Evolutionary conservation across 2,888 invertebrate species (phyloP).

Genomic region (Pegoplata infirma): DNA sequence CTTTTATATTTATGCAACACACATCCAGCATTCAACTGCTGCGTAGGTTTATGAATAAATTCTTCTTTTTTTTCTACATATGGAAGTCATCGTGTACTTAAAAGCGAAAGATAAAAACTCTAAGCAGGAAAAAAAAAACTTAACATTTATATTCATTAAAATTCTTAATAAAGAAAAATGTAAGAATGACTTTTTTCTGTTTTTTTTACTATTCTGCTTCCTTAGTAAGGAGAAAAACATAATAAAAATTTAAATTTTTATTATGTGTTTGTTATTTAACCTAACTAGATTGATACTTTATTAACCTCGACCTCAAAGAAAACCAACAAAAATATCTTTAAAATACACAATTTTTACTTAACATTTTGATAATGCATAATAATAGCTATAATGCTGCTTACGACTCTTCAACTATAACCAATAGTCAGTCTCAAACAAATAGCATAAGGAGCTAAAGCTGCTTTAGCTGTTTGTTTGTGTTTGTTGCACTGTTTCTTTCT

Average conservation of each 20-base stretch:
- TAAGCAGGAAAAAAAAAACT: background rate
- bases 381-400: constrained; percentile 42
- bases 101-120: background rate
- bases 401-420: background rate
- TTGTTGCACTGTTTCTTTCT: no score
- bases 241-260: constrained; percentile 60
- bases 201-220: background rate
- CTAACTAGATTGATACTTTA: constrained; percentile 58
- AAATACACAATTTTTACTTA: constrained; percentile 3
- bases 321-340: background rate
- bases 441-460: background rate
- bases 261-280: constrained; percentile 59
- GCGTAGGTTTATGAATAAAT: constrained; percentile 41
- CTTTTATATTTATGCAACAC: background rate
- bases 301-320: constrained; percentile 42
- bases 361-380: constrained; percentile 38
- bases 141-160: constrained; percentile 54
- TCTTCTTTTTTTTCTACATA: background rate
- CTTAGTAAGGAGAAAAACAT: background rate
- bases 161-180: constrained; percentile 39
- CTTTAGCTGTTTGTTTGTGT: no score
- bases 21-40: constrained; percentile 13
- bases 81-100: background rate
- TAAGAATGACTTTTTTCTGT: background rate
- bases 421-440: background rate